Evolutionary conservation across 2,113 vertebrate species (phyloP).

Genomic region (Oncorhynchus gorbuscha): DNA sequence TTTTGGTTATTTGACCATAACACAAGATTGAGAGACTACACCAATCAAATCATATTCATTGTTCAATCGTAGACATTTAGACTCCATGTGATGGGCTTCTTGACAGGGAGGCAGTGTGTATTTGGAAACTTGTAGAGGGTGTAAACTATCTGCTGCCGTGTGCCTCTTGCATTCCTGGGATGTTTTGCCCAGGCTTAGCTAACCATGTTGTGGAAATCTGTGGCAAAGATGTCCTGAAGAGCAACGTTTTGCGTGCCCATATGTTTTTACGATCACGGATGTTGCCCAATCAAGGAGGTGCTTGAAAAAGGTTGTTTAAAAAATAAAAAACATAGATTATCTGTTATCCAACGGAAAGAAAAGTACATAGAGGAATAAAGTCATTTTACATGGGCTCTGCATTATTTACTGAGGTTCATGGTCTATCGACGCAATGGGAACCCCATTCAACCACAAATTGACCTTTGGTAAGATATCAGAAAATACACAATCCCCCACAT

Average conservation of each 20-base stretch:
- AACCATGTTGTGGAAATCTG: slow-evolving; percentile 6
- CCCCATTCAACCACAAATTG: neutral
- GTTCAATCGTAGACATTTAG: no score
- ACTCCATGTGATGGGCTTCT: no score
- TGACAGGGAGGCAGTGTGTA: no score
- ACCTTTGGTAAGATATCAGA: neutral
- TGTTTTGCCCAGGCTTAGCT: slow-evolving; percentile 13
- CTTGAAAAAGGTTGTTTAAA: neutral
- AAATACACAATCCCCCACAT: neutral
- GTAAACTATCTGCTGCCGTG: neutral
- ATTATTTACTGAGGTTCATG: neutral
- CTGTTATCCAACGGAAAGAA: neutral
- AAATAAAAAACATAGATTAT: slow-evolving; percentile 14
- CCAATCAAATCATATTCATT: no score
- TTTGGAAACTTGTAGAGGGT: no score
- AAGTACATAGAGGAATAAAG: neutral
- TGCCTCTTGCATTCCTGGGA: slow-evolving; percentile 12
- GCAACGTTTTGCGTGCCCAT: neutral
- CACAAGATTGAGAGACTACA: no score
- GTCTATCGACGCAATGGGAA: neutral
- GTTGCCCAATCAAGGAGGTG: slow-evolving; percentile 10
- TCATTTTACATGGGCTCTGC: neutral
- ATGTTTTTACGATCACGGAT: neutral
- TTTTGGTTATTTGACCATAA: no score
- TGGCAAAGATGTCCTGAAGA: neutral